A percentile compares a stretch with the other conserved stretches of the same genome.
Evolutionary conservation across 2,113 vertebrate species (phyloP).

Genomic region (Grammomys surdaster): DNA sequence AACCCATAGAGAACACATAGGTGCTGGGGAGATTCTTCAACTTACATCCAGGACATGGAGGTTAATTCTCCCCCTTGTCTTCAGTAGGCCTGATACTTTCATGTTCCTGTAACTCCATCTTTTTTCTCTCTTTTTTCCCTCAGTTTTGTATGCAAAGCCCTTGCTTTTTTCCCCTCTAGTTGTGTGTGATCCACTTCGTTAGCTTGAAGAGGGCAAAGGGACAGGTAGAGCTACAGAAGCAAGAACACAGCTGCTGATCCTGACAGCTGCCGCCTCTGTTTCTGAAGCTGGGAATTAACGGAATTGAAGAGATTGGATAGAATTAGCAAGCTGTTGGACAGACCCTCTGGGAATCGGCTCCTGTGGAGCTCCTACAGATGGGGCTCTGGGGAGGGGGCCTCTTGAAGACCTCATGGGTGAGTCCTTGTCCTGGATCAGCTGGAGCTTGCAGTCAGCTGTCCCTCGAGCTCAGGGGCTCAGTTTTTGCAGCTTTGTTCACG

Average conservation of each 20-base stretch:
- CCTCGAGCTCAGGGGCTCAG: not conserved
- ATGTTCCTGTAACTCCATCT: not conserved
- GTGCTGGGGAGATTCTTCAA: not conserved
- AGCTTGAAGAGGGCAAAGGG: conserved; percentile 44
- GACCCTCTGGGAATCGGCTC: conserved; percentile 47
- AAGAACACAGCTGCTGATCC: conserved; percentile 70
- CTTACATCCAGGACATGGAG: not conserved
- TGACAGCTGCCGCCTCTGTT: conserved; percentile 77
- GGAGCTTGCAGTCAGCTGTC: not conserved
- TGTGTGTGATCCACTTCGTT: conserved; percentile 58
- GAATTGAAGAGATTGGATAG: conserved; percentile 74
- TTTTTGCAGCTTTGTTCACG: not conserved
- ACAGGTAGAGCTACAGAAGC: conserved; percentile 42
- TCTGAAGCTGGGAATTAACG: conserved; percentile 71
- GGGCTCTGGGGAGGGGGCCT: not conserved
- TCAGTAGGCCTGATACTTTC: not conserved
- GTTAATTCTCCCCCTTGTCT: not conserved
- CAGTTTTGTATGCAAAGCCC: not conserved
- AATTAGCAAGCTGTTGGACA: conserved; percentile 72
- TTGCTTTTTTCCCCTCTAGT: not conserved
- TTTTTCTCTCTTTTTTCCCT: not conserved
- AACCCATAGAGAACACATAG: not conserved
- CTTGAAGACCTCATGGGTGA: not conserved
- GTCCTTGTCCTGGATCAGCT: not conserved
- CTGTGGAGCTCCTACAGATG: not conserved